Evolutionary conservation across 1,140 invertebrate species (phyloP), one percentile per base, ranked within the genome.

Genomic region (Copidosoma floridanum): DNA sequence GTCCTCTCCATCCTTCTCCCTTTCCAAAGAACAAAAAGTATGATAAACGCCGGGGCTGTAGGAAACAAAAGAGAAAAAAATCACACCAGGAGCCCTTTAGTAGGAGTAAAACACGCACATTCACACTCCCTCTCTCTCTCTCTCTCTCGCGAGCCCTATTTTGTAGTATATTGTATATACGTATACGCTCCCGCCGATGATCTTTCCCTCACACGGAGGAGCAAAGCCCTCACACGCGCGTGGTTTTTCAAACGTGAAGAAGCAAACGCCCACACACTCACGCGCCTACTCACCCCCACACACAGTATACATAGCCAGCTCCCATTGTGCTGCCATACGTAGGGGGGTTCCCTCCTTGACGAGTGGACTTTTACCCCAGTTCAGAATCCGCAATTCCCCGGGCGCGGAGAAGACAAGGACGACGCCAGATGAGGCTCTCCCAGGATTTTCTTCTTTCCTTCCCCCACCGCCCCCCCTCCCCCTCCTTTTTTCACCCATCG

Each of bases 351-450:
- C 55, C 67, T 64, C 65, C 63, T 69, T 59, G 61, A 63, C 61
- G 65, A 69, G 64, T 47, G 71, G 69, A 71, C 67, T 76, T 77
- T 72, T 72, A 74, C 71, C 71, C 73, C 68, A 75, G 68, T 76
- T 76, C 76, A 72, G 70, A 74, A 71, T 78, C 69, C 66, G 57
- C 57, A 60, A 60, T 60, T 54, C 65, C 69, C 69, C 60, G 57
- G 56, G 50, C 53, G 56, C 43, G 57, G 41, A 50, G 48, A 51
- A 52, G 58, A 62, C 66, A 63, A 55, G 41, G 51, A 10, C 27
- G 38, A 57, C 14, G 43, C 54, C 62, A 26, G 32, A 37, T 20
- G 18, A n/a, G 35, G 44, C 32, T 6, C 6, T 6, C 14, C 32
- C 7, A 14, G 32, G n/a, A n/a, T n/a, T n/a, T n/a, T n/a, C n/a